A percentile compares a stretch with the other conserved stretches of the same genome.
Conservation (phyloP, 2,888 invertebrate genomes). For the Carpatolechia fugitivella region DNA sequence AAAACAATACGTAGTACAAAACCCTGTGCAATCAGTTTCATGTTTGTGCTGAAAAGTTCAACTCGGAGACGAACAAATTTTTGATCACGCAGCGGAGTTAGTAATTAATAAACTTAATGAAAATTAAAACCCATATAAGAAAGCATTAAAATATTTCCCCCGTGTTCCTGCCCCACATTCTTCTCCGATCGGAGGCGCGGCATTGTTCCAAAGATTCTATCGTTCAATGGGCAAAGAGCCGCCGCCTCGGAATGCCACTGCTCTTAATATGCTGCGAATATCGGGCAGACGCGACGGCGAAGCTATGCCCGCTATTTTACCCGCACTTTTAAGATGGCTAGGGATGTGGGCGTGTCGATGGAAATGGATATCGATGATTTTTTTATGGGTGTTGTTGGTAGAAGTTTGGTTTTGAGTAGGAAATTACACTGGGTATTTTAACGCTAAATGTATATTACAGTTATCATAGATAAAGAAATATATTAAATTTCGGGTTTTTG, state of each 20-base stretch:
- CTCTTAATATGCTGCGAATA: constrained; percentile 58
- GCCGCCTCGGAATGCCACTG: constrained; percentile 32
- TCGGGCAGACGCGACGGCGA: constrained; percentile 32
- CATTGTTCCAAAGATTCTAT: constrained; percentile 40
- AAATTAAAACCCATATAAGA: no score
- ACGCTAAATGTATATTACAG: no score
- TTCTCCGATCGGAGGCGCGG: constrained; percentile 31
- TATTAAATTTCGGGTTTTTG: no score
- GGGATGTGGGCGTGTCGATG: constrained; percentile 36
- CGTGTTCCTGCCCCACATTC: constrained; percentile 11
- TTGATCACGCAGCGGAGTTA: no score
- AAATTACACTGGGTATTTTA: no score
- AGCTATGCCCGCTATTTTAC: constrained; percentile 52
- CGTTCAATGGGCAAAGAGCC: constrained; percentile 28
- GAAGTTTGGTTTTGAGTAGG: no score
- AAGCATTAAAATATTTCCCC: background rate
- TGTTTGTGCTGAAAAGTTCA: no score
- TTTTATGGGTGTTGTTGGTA: background rate
- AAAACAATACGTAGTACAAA: no score
- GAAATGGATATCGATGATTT: constrained; percentile 13
- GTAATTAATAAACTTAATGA: no score
- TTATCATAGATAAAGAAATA: no score
- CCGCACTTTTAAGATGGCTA: constrained; percentile 36
- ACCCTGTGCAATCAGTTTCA: no score
- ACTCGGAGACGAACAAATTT: no score